Evolutionary conservation across 2,888 invertebrate genomes (phyloP).

Genomic region (Podotricha telesiphe): DNA sequence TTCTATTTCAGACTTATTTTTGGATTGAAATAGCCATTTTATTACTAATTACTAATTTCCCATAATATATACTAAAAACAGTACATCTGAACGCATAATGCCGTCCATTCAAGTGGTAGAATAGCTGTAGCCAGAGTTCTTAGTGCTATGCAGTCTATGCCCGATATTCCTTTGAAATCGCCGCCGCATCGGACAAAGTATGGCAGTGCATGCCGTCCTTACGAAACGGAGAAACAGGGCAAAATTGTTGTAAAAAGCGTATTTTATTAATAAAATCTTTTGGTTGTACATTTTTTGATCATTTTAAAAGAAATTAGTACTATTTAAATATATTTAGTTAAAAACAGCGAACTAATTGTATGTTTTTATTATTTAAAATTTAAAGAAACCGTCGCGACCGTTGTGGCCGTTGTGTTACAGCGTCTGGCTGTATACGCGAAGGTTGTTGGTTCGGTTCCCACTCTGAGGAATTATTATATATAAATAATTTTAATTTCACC

Average conservation of each 20-base stretch:
- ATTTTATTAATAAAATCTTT: neutral
- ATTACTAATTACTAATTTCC: neutral
- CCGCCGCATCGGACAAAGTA: slow-evolving; percentile 60
- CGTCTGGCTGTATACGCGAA: too few species aligned
- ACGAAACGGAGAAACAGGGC: slow-evolving; percentile 3
- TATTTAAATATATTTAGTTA: too few species aligned
- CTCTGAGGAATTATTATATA: too few species aligned
- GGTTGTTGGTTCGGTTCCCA: too few species aligned
- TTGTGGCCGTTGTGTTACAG: too few species aligned
- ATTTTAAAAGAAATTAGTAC: too few species aligned
- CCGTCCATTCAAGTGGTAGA: slow-evolving; percentile 69
- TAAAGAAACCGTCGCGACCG: too few species aligned
- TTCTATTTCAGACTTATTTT: too few species aligned
- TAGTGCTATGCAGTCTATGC: slow-evolving; percentile 72
- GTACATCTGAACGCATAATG: slow-evolving; percentile 58
- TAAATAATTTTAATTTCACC: too few species aligned
- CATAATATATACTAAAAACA: neutral
- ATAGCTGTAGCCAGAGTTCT: slow-evolving; percentile 73
- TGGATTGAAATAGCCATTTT: too few species aligned
- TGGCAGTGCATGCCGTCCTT: slow-evolving; percentile 48
- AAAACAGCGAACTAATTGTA: too few species aligned
- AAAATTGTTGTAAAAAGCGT: neutral
- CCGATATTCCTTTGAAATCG: slow-evolving; percentile 71
- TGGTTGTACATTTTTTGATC: neutral
- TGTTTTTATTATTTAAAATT: too few species aligned